Base-by-base conservation (phyloP, 2,113 vertebrate genomes). In the Phylloscopus whistleri region DNA sequence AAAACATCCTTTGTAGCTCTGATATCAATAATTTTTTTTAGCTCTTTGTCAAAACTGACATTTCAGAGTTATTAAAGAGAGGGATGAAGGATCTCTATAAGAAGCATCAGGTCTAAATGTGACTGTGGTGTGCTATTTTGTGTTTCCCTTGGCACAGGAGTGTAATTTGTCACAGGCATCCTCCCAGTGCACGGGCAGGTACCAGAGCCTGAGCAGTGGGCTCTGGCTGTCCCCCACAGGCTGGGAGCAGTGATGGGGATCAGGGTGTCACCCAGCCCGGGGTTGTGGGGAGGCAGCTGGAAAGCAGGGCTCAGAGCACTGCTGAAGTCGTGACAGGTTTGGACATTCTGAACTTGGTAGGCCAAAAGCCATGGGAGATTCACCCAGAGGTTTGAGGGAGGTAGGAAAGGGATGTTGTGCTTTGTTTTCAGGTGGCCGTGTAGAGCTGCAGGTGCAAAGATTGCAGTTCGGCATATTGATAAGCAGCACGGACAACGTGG, bases 261-360 rank as follows among this genome's bases (percentile, higher is more conserved):
- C 16, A 22, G 39, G 27, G 17, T 13, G 0, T 5, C 13, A 7
- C 20, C 51, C 60, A 26, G 41, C 6, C 30, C 1, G 0, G 6
- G 15, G 5, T 17, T 17, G 59, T 18, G 59, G 24, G 59, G 13
- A 60, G 27, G n/a, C 59, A 60, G 35, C 59, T 35, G 5, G 16
- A 39, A 27, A 18, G 59, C 59, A 39, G 35, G 35, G 37, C 35
- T 27, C 59, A 12, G 56, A 59, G 35, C 35, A 6, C 35, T 60
- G 59, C 35, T 27, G 59, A 39, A 8, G 35, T 39, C 24, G 7
- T 18, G 59, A 18, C 35, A 27, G 58, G 11, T 27, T 27, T 27
- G 35, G 35, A 11, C 35, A 60, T 27, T 37, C 58, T 37, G 24
- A 37, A 27, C 24, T 26, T 60, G 58, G 35, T 8, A 35, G n/a